Conservation (phyloP, 2,888 invertebrate genomes). For the Microdon myrmicae region DNA sequence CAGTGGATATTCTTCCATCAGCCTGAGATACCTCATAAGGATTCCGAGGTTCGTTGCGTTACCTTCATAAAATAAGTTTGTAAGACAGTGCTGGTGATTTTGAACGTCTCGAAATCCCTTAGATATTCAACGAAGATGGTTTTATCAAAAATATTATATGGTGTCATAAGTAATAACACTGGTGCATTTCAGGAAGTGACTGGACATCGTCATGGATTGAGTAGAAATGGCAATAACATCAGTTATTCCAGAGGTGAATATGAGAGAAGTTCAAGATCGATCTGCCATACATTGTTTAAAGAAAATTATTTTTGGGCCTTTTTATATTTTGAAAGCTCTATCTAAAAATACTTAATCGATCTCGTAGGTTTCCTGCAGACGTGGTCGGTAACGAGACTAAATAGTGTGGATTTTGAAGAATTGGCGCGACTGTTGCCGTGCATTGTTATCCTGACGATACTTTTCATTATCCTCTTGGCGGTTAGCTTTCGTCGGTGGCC, state of each 20-base stretch:
- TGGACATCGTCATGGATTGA: no score
- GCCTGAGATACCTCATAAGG: slow-evolving; percentile 27
- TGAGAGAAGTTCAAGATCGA: no score
- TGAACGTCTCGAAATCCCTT: no score
- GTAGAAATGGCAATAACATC: no score
- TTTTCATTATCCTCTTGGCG: slow-evolving; percentile 53
- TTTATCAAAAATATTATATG: no score
- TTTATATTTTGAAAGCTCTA: slow-evolving; percentile 30
- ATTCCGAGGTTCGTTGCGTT: slow-evolving; percentile 37
- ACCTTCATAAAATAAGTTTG: no score
- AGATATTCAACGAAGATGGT: no score
- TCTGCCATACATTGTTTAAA: no score
- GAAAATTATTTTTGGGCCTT: no score
- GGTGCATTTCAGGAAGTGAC: slow-evolving; percentile 34
- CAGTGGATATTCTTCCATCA: slow-evolving; percentile 46
- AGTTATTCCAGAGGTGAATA: no score
- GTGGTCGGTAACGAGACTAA: slow-evolving; percentile 31
- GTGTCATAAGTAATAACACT: slow-evolving; percentile 25
- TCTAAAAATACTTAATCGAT: no score
- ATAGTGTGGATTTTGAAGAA: slow-evolving; percentile 41
- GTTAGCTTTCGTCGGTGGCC: slow-evolving; percentile 56
- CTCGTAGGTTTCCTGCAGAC: slow-evolving; percentile 35
- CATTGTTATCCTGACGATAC: slow-evolving; percentile 53
- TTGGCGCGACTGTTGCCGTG: slow-evolving; percentile 54
- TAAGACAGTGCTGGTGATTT: no score